Evolutionary conservation across 2,888 invertebrate species (phyloP), one percentile per base, ranked within the genome.

Genomic region (Empis livida): DNA sequence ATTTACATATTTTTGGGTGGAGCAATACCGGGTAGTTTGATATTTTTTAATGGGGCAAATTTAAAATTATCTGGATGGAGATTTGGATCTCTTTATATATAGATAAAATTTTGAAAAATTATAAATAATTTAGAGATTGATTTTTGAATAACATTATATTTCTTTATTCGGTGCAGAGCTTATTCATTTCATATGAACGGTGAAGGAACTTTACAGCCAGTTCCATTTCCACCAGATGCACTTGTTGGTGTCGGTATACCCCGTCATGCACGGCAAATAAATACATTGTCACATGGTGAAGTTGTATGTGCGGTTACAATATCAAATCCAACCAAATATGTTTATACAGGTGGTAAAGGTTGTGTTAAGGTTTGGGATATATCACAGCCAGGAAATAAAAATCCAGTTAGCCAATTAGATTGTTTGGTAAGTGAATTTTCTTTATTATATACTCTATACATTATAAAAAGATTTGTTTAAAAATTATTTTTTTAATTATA

Each of bases 341-440:
- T 95, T n/a, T 97, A 95, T 71, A 97, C 97, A 1, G 97, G 95
- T 23, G 95, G 95, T 53, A 96, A 95, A 71, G 92, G 92, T 49
- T 91, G 90, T 70, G 91, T 92, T 40, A 92, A 92, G 71, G 87
- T 92, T 40, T 82, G 82, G 82, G 82, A 82, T 61, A 82, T 82
- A 58, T 79, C 80, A 60, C 80, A 85, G 63, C 82, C 84, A 27
- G 80, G 79, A 44, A 80, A 78, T 57, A 85, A 85, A 64, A 80
- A 77, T 62, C 86, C 87, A 35, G 82, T 90, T 2, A 84, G 85
- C 45, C 87, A 91, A 59, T 70, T 94, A 35, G 94, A 95, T 63
- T 90, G 90, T 68, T 71, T 90, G 68, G 79, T 80, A 70, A 73
- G 73, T 62, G 16, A n/a, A 20, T 10, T 32, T 32, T 32, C 10